These are phyloP conservation scores for Atractosteus spatula DNA, from an alignment of 2,113 vertebrate species.

Conservation along the genomic window DNA sequence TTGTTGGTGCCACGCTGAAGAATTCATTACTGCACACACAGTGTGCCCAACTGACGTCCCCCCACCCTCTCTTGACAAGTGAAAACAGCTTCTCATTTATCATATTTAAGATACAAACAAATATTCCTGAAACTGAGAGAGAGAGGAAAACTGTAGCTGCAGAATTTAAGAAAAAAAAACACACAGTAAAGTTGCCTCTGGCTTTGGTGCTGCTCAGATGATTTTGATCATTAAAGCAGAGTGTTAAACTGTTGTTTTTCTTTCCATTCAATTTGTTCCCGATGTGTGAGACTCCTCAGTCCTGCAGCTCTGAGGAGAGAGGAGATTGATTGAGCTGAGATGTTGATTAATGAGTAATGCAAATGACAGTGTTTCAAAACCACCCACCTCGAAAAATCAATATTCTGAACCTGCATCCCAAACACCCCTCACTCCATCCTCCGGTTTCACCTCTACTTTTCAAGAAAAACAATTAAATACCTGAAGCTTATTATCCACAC, in stretches of 20 bases:
- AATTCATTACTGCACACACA: constrained; percentile 66
- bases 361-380: constrained; percentile 24
- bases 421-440: neutral
- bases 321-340: constrained; percentile 11
- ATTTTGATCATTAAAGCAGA: neutral
- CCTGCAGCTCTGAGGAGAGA: neutral
- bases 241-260: neutral
- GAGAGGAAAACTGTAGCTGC: constrained; percentile 23
- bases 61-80: constrained; percentile 45
- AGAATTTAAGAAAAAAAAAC: constrained; percentile 12
- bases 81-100: constrained; percentile 50
- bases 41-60: constrained; percentile 23
- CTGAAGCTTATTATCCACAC: constrained; percentile 36
- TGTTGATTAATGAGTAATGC: constrained; percentile 34
- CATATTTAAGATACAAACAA: constrained; percentile 59
- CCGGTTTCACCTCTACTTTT: constrained; percentile 18
- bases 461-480: constrained; percentile 38
- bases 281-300: neutral
- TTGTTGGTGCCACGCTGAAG: constrained; percentile 59
- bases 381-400: constrained; percentile 32
- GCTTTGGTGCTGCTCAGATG: neutral
- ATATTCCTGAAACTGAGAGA: constrained; percentile 39
- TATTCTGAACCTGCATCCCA: constrained; percentile 22
- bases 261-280: neutral
- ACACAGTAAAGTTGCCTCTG: neutral